Conservation (phyloP, 2,797 vertebrate species). For the Sparus aurata region DNA sequence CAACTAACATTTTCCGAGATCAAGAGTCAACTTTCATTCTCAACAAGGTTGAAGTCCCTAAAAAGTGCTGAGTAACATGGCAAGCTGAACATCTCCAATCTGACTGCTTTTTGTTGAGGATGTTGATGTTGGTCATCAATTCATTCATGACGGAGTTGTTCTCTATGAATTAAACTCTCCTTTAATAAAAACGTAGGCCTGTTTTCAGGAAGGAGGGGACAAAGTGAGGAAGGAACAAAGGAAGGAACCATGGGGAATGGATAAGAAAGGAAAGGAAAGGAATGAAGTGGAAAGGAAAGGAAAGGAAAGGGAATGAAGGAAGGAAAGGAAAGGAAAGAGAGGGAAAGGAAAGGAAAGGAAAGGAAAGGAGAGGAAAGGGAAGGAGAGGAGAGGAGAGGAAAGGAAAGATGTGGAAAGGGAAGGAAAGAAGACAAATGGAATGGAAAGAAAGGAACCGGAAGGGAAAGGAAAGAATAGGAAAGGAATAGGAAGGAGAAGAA, state of each 20-base stretch:
- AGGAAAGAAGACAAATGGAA: no score
- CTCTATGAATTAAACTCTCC: neutral
- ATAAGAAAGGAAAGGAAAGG: neutral
- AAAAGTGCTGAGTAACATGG: neutral
- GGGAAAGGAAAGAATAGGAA: no score
- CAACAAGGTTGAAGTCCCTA: neutral
- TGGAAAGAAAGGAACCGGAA: no score
- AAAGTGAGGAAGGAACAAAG: neutral
- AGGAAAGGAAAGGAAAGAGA: no score
- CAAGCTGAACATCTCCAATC: neutral
- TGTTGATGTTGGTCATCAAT: no score
- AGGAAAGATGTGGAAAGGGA: neutral
- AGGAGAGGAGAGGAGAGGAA: no score
- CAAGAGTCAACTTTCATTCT: neutral
- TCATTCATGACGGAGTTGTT: neutral
- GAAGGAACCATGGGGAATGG: neutral
- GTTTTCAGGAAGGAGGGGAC: neutral
- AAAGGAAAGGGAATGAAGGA: neutral
- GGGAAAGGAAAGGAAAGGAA: neutral
- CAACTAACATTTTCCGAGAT: neutral
- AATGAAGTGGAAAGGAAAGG: neutral
- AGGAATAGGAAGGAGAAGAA: accelerated
- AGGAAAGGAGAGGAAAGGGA: neutral
- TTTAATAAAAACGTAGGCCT: neutral
- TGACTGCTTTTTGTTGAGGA: neutral